Evolutionary conservation across 2,797 vertebrate species (phyloP), one percentile per base, ranked within the genome.

Genomic region (Hozukius guyotensis): DNA sequence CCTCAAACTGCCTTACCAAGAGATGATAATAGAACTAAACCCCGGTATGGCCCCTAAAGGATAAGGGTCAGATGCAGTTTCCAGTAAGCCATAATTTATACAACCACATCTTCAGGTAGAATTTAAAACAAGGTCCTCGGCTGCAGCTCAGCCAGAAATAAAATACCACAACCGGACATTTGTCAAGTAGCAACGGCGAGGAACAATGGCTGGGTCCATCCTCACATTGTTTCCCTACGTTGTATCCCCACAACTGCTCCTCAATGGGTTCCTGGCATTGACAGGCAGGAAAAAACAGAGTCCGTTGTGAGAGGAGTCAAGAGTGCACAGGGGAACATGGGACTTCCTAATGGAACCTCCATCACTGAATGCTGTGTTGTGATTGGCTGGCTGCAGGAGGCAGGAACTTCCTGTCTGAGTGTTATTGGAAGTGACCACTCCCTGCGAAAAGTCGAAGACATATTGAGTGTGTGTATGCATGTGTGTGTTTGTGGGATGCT

Each of bases 271-370:
- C 90, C 94, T 92, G 91, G 88, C 87, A 93, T 94, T 93, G 93
- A 91, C 88, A 90, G 84, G 88, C 88, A 94, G 93, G 94, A 95
- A 95, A 95, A 94, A 95, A 94, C 92, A 94, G n/a, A 86, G 78
- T 42, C 65, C 85, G 86, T 75, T 57, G 49, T 90, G 85, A 88
- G 86, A 88, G 74, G 82, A 89, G 85, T 74, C 13, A 42, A 88
- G 88, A 88, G 90, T 76, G 85, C 84, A 77, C 77, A 74, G 78
- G 88, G 84, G 78, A 89, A 86, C 78, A 31, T 66, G 88, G 92
- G 93, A 93, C 90, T 94, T 95, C 93, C 94, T 88, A 87, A 91
- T 93, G 92, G 89, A 93, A 91, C 87, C 86, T 82, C 86, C 77
- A 6, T 29, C 63, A 24, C 76, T 55, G 53, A 63, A 87, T 78